phyloP scores from a whole-genome alignment of 2,113 vertebrate species.

The Plecturocebus donacophilus region DNA sequence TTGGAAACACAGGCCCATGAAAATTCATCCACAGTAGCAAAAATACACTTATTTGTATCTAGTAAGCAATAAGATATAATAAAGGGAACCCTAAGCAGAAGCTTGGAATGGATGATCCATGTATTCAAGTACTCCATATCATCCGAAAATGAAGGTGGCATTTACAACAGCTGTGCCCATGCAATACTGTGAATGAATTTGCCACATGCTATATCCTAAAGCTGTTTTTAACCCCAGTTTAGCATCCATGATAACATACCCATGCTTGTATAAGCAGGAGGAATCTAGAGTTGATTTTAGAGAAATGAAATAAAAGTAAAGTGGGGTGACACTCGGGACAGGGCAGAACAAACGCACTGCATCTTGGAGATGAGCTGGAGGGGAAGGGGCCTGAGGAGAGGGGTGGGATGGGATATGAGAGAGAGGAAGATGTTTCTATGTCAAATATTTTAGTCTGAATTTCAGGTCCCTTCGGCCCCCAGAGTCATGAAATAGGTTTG shows the following conservation, averaged over 20 bases:
- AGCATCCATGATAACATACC: neutral
- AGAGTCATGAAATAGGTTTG: neutral
- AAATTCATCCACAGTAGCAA: neutral
- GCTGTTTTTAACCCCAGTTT: neutral
- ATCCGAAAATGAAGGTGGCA: neutral
- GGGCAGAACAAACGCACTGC: neutral
- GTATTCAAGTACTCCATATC: neutral
- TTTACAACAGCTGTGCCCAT: neutral
- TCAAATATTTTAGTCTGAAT: neutral
- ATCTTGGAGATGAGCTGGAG: neutral
- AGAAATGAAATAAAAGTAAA: neutral
- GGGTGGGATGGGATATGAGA: neutral
- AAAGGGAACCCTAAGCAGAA: neutral
- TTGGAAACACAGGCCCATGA: neutral
- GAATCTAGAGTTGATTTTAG: neutral
- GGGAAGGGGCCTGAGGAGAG: neutral
- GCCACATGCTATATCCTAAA: neutral
- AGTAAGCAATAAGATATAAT: neutral
- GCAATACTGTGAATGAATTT: neutral
- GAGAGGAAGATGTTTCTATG: neutral
- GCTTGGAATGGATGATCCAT: neutral
- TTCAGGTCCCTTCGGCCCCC: neutral
- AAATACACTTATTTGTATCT: neutral
- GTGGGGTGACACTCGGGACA: rapidly evolving
- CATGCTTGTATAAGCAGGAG: neutral